phyloP scores from a whole-genome alignment of 1,140 invertebrate genomes.

The Caerostris extrusa region DNA sequence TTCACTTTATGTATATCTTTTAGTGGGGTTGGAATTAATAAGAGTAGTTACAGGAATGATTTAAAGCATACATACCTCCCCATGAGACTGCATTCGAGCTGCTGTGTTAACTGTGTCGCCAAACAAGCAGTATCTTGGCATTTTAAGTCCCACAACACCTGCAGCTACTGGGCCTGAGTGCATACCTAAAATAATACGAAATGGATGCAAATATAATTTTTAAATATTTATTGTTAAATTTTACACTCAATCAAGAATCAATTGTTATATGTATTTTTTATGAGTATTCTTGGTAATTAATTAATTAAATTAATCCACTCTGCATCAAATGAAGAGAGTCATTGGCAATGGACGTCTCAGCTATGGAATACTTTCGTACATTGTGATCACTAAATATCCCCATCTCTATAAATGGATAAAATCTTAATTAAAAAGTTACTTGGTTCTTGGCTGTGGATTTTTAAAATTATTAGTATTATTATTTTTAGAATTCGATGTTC shows the following conservation, averaged over 20 bases:
- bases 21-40: too few species aligned
- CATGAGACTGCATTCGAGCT: constrained; percentile 79
- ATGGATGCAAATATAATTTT: not conserved
- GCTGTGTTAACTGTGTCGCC: constrained; percentile 86
- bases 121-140: constrained; percentile 95
- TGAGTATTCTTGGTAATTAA: not conserved
- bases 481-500: too few species aligned
- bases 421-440: not conserved
- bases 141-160: constrained; percentile 94
- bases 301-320: not conserved
- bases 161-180: constrained; percentile 95
- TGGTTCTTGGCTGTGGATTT: not conserved
- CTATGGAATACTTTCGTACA: not conserved
- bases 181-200: constrained; percentile 90
- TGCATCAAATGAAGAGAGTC: not conserved
- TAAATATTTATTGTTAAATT: not conserved
- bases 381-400: not conserved
- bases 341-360: too few species aligned
- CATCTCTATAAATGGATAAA: not conserved
- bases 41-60: too few species aligned
- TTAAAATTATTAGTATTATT: not conserved
- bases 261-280: not conserved
- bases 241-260: not conserved
- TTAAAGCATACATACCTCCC: constrained; percentile 65
- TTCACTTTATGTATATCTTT: too few species aligned